Percentiles rank a stretch among this genome's conserved stretches.
Evolutionary conservation across 2,888 invertebrate genomes (phyloP).

Genomic region (Abscondita cerata): DNA sequence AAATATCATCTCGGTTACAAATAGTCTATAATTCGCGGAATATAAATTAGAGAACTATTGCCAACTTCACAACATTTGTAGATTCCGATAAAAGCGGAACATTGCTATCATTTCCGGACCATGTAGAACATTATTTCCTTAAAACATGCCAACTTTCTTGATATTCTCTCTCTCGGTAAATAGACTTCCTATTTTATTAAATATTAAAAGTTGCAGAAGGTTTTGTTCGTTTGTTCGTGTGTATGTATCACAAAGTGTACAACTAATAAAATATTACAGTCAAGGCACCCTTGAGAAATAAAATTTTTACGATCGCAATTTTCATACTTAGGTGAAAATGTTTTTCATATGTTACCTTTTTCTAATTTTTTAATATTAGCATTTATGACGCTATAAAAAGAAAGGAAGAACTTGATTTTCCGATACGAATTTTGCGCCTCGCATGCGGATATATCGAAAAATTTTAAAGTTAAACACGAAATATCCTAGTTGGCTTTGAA

Average conservation of each 20-base stretch:
- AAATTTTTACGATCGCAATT: slow-evolving; percentile 23
- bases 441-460: slow-evolving; percentile 9
- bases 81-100: slow-evolving; percentile 46
- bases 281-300: slow-evolving; percentile 8
- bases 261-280: slow-evolving; percentile 24
- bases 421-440: slow-evolving; percentile 1
- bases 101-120: slow-evolving; percentile 49
- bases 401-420: not conserved
- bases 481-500: slow-evolving; percentile 17
- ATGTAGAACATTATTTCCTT: slow-evolving; percentile 40
- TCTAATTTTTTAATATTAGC: slow-evolving; percentile 18
- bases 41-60: slow-evolving; percentile 42
- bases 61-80: slow-evolving; percentile 34
- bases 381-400: slow-evolving; percentile 1
- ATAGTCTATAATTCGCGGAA: slow-evolving; percentile 39
- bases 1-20: slow-evolving; percentile 36
- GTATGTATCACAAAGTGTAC: slow-evolving; percentile 18
- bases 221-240: too few relatives aligned
- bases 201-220: slow-evolving; percentile 17
- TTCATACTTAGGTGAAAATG: slow-evolving; percentile 18
- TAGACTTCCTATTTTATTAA: slow-evolving; percentile 28
- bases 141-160: slow-evolving; percentile 31
- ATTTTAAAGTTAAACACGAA: slow-evolving; percentile 18
- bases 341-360: slow-evolving; percentile 19
- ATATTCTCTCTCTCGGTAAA: slow-evolving; percentile 23